Base-by-base conservation (phyloP, 2,888 invertebrate genomes). In the Sicus ferrugineus region DNA sequence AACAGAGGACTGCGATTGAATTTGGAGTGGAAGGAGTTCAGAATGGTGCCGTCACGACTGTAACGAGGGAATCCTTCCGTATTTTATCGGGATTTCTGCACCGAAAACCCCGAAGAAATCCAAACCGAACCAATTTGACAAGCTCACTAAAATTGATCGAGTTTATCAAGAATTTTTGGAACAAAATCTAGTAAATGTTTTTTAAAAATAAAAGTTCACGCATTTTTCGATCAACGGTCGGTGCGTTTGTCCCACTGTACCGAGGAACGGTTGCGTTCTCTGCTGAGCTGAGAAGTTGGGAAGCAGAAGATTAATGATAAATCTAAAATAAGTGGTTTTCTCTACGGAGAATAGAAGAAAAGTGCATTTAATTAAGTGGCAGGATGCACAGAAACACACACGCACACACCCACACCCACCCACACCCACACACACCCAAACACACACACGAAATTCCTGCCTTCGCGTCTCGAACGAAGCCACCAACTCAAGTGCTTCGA, bases 261-360 rank as follows among this genome's bases (percentile, higher is more conserved):
- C 4, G 42, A 42, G 11, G 42, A 6, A 23, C 31, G 11, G 23
- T 26, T 58, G n/a, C 16, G 19, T 38, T 38, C 19, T 59, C 34
- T 9, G 19, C 38, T 59, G n/a, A 59, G 34, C 21, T 34, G 21
- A 23, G 14, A 30, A 19, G 31, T 59, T 19, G n/a, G 11, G 23
- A 58, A 59, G 11, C 21, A n/a, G 2, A 34, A 59, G 59, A 59
- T 59, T 59, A 23, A 59, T 59, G 59, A 31, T 21, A 59, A 59
- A 59, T 38, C 21, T 19, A 59, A 23, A 23, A 19, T n/a, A 59
- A 19, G 38, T 3, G 5, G 28, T 11, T 59, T 21, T 23, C 23
- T 31, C 19, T 23, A 48, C 19, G 14, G 19, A 30, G 9, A 48
- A 30, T 16, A 4, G n/a, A 52, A 23, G 21, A 52, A 31, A n/a